Conservation (phyloP, 2,113 vertebrate species). For the Nothoprocta pentlandii region DNA sequence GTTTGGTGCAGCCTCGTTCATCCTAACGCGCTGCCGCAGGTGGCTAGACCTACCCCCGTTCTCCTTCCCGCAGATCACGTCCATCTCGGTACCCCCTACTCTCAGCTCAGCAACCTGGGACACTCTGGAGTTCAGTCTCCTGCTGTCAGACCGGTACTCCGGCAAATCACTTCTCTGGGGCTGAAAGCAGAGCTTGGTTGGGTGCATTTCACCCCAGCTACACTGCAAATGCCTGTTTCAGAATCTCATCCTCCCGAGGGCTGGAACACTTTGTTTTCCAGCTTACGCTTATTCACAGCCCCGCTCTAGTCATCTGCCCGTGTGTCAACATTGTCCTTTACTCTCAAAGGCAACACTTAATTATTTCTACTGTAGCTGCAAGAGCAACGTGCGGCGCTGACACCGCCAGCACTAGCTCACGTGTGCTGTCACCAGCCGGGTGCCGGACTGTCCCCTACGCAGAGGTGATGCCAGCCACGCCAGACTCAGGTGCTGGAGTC, state of each 20-base stretch:
- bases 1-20: not conserved
- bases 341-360: not conserved
- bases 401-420: not conserved
- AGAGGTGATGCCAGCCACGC: not conserved
- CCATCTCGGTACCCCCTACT: not conserved
- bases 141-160: not conserved
- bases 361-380: not conserved
- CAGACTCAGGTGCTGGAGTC: slow-evolving; percentile 22
- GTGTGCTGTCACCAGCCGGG: not conserved
- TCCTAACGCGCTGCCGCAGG: not conserved
- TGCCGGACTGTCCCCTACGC: not conserved
- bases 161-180: not conserved
- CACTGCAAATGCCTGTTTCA: not conserved
- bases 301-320: not conserved
- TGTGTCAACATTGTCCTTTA: not conserved
- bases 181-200: not conserved
- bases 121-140: not conserved
- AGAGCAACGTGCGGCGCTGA: not conserved
- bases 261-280: not conserved
- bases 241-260: not conserved
- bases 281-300: not conserved
- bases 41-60: not conserved
- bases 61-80: not conserved
- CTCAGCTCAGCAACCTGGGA: not conserved
- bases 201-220: not conserved